These are phyloP conservation scores for Phthorimaea operculella DNA, from an alignment of 1,140 invertebrate genomes.

Conservation along the genomic window DNA sequence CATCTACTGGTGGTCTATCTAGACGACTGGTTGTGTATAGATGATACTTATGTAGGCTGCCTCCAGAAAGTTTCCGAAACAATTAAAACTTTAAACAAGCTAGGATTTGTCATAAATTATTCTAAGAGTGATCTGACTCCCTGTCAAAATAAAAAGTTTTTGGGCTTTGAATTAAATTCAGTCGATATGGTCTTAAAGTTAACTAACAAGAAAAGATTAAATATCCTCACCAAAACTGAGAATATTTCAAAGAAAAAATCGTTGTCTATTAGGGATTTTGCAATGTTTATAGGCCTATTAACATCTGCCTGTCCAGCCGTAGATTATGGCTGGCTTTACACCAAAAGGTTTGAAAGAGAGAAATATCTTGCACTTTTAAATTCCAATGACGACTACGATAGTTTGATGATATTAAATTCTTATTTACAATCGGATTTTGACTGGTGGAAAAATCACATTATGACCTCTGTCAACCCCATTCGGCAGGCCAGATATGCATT, in stretches of 20 bases:
- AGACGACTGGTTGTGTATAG: constrained; percentile 9
- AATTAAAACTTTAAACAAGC: not conserved
- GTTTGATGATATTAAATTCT: constrained; percentile 3
- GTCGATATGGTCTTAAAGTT: constrained; percentile 1
- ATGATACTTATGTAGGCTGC: constrained; percentile 6
- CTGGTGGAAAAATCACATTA: constrained; percentile 30
- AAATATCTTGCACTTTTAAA: constrained; percentile 13
- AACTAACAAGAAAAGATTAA: constrained; percentile 2
- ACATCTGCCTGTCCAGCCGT: constrained; percentile 20
- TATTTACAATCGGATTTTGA: constrained; percentile 15
- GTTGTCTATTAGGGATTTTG: constrained; percentile 27
- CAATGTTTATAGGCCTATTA: constrained; percentile 22
- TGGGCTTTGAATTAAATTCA: constrained; percentile 9
- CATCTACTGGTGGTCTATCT: constrained; percentile 4
- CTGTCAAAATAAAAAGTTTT: constrained; percentile 1
- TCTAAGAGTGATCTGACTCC: constrained; percentile 9
- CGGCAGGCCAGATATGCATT: constrained; percentile 8
- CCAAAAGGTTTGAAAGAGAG: constrained; percentile 19
- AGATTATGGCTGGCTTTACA: constrained; percentile 24
- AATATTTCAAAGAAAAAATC: constrained; percentile 9
- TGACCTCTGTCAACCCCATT: constrained; percentile 15
- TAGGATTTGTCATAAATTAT: constrained; percentile 10
- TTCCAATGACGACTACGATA: constrained; percentile 12
- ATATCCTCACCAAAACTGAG: not conserved
- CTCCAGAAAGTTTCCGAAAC: not conserved